Percentiles rank a stretch among this genome's conserved stretches.
Conservation (phyloP, 2,113 vertebrate genomes). For the Camelus bactrianus region DNA sequence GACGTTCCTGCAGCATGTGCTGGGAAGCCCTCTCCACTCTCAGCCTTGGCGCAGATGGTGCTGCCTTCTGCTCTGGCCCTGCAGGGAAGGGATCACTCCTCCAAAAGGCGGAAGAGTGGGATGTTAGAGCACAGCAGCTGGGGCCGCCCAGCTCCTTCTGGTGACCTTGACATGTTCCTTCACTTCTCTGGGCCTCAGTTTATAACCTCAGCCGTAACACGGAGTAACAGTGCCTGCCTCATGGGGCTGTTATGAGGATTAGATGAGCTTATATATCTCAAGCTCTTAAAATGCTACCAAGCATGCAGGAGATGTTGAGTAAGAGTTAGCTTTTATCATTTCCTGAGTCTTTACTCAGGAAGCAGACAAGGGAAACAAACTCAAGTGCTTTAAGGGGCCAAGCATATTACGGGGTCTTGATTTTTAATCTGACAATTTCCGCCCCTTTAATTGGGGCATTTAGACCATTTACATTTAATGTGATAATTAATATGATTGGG, state of each 20-base stretch:
- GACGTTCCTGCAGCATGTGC: background rate
- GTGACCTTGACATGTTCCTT: background rate
- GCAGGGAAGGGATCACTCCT: background rate
- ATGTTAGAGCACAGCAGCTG: background rate
- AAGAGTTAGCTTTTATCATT: background rate
- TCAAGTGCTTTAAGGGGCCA: background rate
- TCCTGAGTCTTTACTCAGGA: background rate
- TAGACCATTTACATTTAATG: slow-evolving; percentile 35
- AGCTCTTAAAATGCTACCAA: background rate
- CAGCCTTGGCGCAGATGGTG: background rate
- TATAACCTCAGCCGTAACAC: background rate
- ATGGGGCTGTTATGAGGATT: background rate
- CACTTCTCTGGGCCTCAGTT: background rate
- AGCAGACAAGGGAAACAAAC: background rate
- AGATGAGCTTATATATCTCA: background rate
- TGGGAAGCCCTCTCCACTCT: background rate
- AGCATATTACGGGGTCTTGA: background rate
- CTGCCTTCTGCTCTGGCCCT: background rate
- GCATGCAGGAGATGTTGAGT: background rate
- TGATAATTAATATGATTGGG: background rate
- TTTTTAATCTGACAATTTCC: slow-evolving; percentile 6
- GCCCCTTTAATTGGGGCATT: background rate
- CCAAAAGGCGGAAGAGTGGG: background rate
- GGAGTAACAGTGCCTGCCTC: background rate
- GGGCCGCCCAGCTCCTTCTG: background rate